phyloP scores from a whole-genome alignment of 2,113 vertebrate genomes.

The Myiopsitta monachus region DNA sequence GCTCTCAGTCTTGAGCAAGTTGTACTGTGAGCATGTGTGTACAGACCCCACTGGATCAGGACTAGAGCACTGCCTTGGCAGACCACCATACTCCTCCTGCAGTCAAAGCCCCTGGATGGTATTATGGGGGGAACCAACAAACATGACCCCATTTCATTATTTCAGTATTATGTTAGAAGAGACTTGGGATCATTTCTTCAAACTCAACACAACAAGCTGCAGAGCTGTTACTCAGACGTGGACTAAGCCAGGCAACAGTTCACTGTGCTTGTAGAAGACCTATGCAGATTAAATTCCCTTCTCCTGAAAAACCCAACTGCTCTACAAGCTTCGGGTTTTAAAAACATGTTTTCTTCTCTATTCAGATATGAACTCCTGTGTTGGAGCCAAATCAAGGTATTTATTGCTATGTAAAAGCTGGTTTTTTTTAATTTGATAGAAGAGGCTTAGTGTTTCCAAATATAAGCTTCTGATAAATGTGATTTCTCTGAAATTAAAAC shows the following conservation, averaged over 20 bases:
- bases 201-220: neutral
- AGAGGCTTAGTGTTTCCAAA: neutral
- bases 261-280: neutral
- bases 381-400: neutral
- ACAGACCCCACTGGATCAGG: neutral
- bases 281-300: neutral
- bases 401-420: neutral
- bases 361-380: neutral
- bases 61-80: rapidly evolving
- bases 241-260: neutral
- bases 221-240: rapidly evolving
- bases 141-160: rapidly evolving
- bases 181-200: neutral
- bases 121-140: rapidly evolving
- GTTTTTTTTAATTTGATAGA: slow-evolving; percentile 25
- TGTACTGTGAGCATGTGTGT: rapidly evolving
- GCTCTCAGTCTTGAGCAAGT: neutral
- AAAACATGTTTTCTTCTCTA: neutral
- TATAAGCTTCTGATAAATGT: neutral
- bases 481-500: slow-evolving; percentile 33
- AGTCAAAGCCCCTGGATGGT: rapidly evolving
- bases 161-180: neutral
- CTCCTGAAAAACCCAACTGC: neutral
- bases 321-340: neutral
- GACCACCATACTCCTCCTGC: rapidly evolving